A percentile compares a stretch with the other conserved stretches of the same genome.
Conservation (phyloP, 2,797 vertebrate genomes). For the Linurgus olivaceus region DNA sequence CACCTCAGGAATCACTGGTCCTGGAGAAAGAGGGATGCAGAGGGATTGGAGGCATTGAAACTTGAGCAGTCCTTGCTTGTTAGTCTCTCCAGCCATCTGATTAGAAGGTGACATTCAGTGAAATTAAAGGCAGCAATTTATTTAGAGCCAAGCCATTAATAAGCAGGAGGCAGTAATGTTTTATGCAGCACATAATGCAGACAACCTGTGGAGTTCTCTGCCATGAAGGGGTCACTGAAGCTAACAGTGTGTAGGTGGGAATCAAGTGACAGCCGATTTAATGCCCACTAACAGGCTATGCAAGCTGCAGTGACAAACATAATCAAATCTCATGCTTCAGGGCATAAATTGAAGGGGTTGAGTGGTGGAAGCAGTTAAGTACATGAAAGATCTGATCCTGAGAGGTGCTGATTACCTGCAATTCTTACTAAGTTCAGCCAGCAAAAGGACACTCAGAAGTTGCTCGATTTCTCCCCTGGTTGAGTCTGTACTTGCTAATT, state of each 20-base stretch:
- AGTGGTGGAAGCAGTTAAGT: background rate
- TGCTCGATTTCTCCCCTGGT: background rate
- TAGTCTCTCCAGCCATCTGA: slow-evolving; percentile 6
- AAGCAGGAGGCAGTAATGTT: background rate
- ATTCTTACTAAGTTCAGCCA: background rate
- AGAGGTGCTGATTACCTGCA: slow-evolving; percentile 31
- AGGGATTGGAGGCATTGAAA: background rate
- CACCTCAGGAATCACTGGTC: background rate
- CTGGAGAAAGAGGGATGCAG: background rate
- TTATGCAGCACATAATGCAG: slow-evolving; percentile 9
- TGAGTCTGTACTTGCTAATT: slow-evolving; percentile 21
- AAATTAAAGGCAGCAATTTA: slow-evolving; percentile 27
- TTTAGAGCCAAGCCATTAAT: slow-evolving; percentile 30
- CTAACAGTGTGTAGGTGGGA: background rate
- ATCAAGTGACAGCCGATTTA: slow-evolving; percentile 37
- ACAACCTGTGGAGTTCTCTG: slow-evolving; percentile 15
- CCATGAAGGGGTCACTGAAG: background rate
- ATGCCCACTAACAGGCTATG: background rate
- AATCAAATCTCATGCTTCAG: slow-evolving; percentile 62
- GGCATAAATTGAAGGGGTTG: slow-evolving; percentile 49
- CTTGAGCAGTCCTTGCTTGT: background rate
- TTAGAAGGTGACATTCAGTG: slow-evolving; percentile 51
- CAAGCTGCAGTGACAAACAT: slow-evolving; percentile 39
- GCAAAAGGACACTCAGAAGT: background rate
- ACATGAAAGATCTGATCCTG: slow-evolving; percentile 10